Conservation (phyloP, 2,797 vertebrate genomes). For the Prionace glauca region DNA sequence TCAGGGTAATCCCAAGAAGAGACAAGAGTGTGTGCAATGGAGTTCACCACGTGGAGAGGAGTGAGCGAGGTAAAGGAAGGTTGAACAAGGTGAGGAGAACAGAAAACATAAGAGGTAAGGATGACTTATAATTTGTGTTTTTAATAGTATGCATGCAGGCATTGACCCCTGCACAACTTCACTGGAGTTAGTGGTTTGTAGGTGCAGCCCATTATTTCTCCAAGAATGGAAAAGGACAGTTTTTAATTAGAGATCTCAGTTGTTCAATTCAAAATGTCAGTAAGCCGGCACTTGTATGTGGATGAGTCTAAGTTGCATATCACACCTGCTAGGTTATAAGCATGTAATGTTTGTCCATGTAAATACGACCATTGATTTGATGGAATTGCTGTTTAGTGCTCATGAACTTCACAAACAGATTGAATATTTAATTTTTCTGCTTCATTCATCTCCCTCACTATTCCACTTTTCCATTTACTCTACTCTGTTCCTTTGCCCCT, state of each 20-base stretch:
- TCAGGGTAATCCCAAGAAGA: not conserved
- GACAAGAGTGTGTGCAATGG: not conserved
- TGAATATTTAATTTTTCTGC: not conserved
- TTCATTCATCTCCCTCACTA: not conserved
- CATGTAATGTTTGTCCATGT: not conserved
- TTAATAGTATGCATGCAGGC: not conserved
- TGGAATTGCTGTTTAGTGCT: not conserved
- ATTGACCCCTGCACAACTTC: not conserved
- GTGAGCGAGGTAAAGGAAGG: slow-evolving; percentile 5
- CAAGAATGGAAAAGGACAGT: not conserved
- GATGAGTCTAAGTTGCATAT: not conserved
- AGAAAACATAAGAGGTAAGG: not conserved
- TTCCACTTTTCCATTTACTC: not conserved
- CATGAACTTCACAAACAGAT: not conserved
- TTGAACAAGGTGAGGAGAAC: not conserved
- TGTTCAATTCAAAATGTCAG: not conserved
- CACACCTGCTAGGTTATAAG: not conserved
- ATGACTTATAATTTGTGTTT: not conserved
- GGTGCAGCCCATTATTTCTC: too few species aligned
- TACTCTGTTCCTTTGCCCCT: too few species aligned
- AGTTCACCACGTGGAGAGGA: not conserved
- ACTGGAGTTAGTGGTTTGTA: not conserved
- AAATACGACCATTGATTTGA: not conserved
- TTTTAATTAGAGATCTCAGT: not conserved
- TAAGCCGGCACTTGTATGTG: not conserved